Conservation (phyloP, 2,888 invertebrate genomes). For the Drosophila lacicola region DNA sequence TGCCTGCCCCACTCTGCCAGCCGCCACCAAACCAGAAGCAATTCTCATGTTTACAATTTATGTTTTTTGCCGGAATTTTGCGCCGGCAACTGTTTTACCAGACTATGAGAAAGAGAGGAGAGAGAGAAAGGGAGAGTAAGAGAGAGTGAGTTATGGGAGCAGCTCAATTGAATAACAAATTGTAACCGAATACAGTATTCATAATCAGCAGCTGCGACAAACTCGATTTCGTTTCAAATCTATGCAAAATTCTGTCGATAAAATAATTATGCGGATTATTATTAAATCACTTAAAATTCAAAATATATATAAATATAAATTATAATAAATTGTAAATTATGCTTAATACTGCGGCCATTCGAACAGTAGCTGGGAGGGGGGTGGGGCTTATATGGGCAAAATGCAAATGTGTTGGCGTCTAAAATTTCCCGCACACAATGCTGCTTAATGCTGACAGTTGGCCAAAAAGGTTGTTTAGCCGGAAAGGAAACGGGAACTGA, state of each 20-base stretch:
- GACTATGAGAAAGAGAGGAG: slow-evolving; percentile 6
- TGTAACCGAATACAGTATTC: slow-evolving; percentile 6
- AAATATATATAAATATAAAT: slow-evolving; percentile 1
- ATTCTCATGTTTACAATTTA: slow-evolving; percentile 10
- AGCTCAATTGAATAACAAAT: slow-evolving; percentile 11
- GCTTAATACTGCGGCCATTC: slow-evolving; percentile 29
- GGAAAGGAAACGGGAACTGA: not conserved
- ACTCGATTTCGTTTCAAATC: slow-evolving; percentile 12
- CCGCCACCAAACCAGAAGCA: too few relatives aligned
- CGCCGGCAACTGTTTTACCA: slow-evolving; percentile 25
- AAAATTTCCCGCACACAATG: slow-evolving; percentile 23
- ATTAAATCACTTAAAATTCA: slow-evolving; percentile 25
- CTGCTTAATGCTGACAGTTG: slow-evolving; percentile 9
- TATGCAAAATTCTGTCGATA: slow-evolving; percentile 21
- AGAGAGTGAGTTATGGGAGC: not conserved
- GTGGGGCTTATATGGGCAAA: slow-evolving; percentile 11
- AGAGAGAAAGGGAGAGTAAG: not conserved
- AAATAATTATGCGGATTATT: slow-evolving; percentile 30
- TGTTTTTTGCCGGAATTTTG: slow-evolving; percentile 9
- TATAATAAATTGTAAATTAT: slow-evolving; percentile 25
- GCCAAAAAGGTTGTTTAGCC: slow-evolving; percentile 7
- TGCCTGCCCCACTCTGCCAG: not conserved
- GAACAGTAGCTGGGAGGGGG: slow-evolving; percentile 7
- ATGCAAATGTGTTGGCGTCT: slow-evolving; percentile 59
- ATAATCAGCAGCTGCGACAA: slow-evolving; percentile 13